Evolutionary conservation across 2,888 invertebrate species (phyloP).

Genomic region (Neocrepidodera transversa): DNA sequence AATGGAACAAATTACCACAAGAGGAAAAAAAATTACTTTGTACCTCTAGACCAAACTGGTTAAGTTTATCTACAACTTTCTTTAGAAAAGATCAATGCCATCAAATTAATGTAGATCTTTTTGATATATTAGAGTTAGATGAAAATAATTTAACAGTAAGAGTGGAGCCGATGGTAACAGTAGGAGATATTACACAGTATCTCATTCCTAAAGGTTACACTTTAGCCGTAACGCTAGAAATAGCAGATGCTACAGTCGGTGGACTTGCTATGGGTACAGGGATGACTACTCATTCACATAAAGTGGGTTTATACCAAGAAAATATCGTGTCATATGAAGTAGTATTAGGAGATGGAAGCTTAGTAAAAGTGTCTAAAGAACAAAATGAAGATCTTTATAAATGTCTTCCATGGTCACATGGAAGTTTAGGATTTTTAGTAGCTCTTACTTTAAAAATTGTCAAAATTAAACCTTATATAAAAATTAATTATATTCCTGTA

Average conservation of each 20-base stretch:
- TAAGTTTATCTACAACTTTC: constrained; percentile 72
- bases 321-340: constrained; percentile 71
- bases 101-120: constrained; percentile 68
- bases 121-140: constrained; percentile 68
- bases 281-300: constrained; percentile 79
- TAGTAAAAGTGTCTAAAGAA: constrained; percentile 65
- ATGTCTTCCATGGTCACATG: constrained; percentile 72
- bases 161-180: constrained; percentile 74
- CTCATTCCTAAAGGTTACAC: constrained; percentile 72
- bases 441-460: constrained; percentile 70
- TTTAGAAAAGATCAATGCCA: constrained; percentile 71
- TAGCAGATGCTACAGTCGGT: constrained; percentile 73
- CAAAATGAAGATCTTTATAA: constrained; percentile 67
- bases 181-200: constrained; percentile 70
- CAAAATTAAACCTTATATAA: constrained; percentile 68
- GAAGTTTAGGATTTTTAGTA: constrained; percentile 71
- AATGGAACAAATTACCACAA: constrained; percentile 64
- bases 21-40: constrained; percentile 65
- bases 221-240: constrained; percentile 72
- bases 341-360: constrained; percentile 68
- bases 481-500: constrained; percentile 70
- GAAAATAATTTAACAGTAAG: constrained; percentile 66
- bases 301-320: constrained; percentile 74
- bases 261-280: constrained; percentile 74
- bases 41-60: constrained; percentile 74